These are phyloP conservation scores for Ennomos erosarius DNA, from an alignment of 2,888 invertebrate species.

Conservation along the genomic window DNA sequence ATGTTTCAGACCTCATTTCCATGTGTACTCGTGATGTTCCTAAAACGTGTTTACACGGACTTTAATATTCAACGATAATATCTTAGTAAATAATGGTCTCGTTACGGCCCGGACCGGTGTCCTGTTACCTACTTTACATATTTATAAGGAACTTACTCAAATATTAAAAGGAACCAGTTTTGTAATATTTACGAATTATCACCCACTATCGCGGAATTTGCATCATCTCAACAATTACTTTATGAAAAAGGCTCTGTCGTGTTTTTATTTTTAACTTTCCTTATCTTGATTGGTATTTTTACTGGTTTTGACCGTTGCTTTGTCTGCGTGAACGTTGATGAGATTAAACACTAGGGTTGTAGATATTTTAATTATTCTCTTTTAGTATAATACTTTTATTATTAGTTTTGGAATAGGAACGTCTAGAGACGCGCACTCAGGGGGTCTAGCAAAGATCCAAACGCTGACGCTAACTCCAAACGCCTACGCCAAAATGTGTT, in stretches of 20 bases:
- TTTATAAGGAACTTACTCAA: slow-evolving; percentile 49
- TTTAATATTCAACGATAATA: slow-evolving; percentile 66
- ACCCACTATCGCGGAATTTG: slow-evolving; percentile 1
- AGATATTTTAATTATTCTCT: no score
- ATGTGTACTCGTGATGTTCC: slow-evolving; percentile 46
- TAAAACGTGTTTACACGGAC: slow-evolving; percentile 67
- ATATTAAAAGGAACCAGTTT: slow-evolving; percentile 49
- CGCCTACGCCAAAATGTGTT: no score
- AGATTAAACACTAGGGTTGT: no score
- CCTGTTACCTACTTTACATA: slow-evolving; percentile 46
- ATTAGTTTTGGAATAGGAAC: no score
- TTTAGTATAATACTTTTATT: no score
- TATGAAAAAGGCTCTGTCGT: neutral
- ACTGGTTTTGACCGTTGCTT: no score
- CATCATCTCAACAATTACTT: slow-evolving; percentile 3
- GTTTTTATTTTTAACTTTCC: no score
- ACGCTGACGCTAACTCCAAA: no score
- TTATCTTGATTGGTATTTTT: no score
- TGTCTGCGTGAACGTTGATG: no score
- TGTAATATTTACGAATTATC: slow-evolving; percentile 26
- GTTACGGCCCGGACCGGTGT: slow-evolving; percentile 44
- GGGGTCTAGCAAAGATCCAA: no score
- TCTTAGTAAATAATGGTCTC: slow-evolving; percentile 52
- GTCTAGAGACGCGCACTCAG: no score
- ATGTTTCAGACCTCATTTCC: slow-evolving; percentile 62